A percentile compares a stretch with the other conserved stretches of the same genome.
Conservation (phyloP, 2,888 invertebrate genomes). For the Cryptosula pallasiana region DNA sequence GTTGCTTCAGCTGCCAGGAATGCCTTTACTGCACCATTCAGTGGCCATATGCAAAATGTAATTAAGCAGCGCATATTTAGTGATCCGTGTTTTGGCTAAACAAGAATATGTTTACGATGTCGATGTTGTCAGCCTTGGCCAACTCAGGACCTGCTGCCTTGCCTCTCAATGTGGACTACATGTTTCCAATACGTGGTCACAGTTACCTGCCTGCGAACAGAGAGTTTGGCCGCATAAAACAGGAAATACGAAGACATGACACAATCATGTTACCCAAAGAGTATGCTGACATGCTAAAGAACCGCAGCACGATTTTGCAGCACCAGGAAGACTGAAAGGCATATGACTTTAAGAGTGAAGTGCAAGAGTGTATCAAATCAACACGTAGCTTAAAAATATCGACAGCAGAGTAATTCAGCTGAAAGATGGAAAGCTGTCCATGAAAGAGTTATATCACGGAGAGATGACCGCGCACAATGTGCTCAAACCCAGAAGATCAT, state of each 20-base stretch:
- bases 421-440: background rate
- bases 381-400: background rate
- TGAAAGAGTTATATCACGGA: background rate
- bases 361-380: background rate
- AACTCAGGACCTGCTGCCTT: background rate
- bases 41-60: background rate
- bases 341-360: background rate
- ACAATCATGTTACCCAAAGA: background rate
- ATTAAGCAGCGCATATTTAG: background rate
- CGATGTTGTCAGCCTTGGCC: background rate
- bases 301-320: background rate
- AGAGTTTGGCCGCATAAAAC: background rate
- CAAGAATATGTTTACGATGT: conserved; percentile 1
- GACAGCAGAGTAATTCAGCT: background rate
- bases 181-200: conserved; percentile 1
- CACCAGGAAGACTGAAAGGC: background rate
- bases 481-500: background rate
- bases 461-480: background rate
- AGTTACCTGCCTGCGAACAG: conserved; percentile 10
- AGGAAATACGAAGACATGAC: background rate
- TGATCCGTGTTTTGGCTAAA: conserved; percentile 5
- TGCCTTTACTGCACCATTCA: background rate
- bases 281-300: background rate
- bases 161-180: background rate
- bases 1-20: background rate